phyloP scores from a whole-genome alignment of 2,113 vertebrate species.

The Elaphurus davidianus region DNA sequence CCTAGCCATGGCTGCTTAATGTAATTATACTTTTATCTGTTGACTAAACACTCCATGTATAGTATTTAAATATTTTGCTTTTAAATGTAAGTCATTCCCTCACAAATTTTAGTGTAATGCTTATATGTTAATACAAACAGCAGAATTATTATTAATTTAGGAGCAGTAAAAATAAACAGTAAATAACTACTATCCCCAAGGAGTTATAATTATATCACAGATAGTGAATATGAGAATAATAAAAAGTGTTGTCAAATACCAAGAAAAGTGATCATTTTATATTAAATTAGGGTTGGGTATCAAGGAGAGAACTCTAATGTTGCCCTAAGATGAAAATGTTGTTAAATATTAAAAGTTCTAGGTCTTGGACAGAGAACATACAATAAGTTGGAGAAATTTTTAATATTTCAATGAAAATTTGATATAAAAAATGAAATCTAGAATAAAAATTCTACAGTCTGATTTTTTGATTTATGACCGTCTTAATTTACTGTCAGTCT shows the following conservation, averaged over 20 bases:
- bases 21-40: neutral
- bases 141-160: neutral
- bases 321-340: neutral
- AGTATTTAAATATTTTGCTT: neutral
- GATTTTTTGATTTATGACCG: neutral
- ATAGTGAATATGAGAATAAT: neutral
- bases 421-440: neutral
- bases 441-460: neutral
- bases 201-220: neutral
- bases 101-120: neutral
- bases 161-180: neutral
- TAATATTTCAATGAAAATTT: neutral
- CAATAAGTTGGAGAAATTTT: neutral
- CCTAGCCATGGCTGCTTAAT: neutral
- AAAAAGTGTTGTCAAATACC: neutral
- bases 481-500: neutral
- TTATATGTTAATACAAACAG: neutral
- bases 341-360: neutral
- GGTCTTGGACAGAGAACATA: neutral
- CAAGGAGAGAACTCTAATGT: neutral
- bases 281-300: neutral
- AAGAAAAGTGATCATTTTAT: neutral
- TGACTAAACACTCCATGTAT: neutral
- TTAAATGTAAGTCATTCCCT: neutral
- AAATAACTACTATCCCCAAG: neutral